Percentiles rank a stretch among this genome's conserved stretches.
Evolutionary conservation across 1,140 invertebrate genomes (phyloP).

Genomic region (Bombus difficillimus): DNA sequence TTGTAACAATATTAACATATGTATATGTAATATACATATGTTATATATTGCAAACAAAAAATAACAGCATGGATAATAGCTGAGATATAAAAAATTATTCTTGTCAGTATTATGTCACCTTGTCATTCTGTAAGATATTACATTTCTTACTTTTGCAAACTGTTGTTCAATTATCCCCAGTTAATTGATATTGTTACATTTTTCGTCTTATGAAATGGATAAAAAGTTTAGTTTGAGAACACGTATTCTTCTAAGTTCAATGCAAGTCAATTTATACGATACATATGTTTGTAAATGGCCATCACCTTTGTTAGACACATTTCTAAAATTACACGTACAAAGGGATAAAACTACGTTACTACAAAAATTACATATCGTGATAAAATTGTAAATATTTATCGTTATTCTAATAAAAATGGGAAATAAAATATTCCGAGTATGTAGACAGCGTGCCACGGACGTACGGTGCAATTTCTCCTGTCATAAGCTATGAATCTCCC

Average conservation of each 20-base stretch:
- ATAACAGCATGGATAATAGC: too few relatives aligned
- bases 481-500: too few relatives aligned
- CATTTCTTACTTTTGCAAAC: neutral
- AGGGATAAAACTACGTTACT: neutral
- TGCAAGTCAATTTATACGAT: too few relatives aligned
- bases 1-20: too few relatives aligned
- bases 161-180: neutral
- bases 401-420: neutral
- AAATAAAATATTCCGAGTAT: neutral
- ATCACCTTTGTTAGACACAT: neutral
- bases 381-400: neutral
- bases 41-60: too few relatives aligned
- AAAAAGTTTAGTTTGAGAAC: too few relatives aligned
- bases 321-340: neutral
- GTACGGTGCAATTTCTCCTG: neutral
- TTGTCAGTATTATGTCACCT: neutral
- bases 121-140: too few relatives aligned
- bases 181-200: neutral
- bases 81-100: too few relatives aligned
- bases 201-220: too few relatives aligned
- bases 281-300: too few relatives aligned
- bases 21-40: too few relatives aligned
- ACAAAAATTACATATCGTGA: neutral
- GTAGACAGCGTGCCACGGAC: neutral
- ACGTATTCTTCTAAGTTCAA: rapidly evolving